Conservation (phyloP, 92 coral and sea anemone species). For the Zoanthus gigantus region DNA sequence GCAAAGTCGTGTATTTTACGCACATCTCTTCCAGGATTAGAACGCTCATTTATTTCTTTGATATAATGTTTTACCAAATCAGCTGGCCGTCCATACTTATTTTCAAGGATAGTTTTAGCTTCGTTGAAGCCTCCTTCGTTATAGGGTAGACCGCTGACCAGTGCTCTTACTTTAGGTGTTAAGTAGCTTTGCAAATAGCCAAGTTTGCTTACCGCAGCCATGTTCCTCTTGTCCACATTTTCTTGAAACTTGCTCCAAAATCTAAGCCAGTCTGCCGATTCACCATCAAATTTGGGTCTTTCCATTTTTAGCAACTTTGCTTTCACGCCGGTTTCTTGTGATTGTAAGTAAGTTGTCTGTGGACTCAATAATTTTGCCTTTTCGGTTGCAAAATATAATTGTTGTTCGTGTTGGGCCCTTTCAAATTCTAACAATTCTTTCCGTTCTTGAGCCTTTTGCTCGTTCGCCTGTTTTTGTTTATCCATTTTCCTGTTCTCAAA, state of each 20-base stretch:
- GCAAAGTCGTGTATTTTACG: neutral
- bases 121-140: conserved; percentile 53
- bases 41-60: neutral
- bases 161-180: neutral
- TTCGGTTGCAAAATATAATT: neutral
- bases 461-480: neutral
- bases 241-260: conserved; percentile 19
- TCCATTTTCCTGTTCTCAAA: neutral
- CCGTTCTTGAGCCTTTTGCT: neutral
- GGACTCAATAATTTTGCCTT: neutral
- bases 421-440: neutral
- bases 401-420: conserved; percentile 2
- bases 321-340: neutral
- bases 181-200: neutral
- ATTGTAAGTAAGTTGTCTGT: neutral
- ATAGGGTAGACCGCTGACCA: conserved; percentile 42
- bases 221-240: neutral
- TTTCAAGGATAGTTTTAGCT: conserved; percentile 47
- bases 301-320: conserved; percentile 7
- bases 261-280: conserved; percentile 11
- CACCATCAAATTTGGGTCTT: conserved; percentile 4
- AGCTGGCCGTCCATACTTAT: neutral
- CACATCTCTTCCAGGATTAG: conserved; percentile 11
- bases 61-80: neutral
- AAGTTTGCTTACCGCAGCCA: neutral